phyloP scores from a whole-genome alignment of 2,888 invertebrate genomes.

The Zele albiditarsus region DNA sequence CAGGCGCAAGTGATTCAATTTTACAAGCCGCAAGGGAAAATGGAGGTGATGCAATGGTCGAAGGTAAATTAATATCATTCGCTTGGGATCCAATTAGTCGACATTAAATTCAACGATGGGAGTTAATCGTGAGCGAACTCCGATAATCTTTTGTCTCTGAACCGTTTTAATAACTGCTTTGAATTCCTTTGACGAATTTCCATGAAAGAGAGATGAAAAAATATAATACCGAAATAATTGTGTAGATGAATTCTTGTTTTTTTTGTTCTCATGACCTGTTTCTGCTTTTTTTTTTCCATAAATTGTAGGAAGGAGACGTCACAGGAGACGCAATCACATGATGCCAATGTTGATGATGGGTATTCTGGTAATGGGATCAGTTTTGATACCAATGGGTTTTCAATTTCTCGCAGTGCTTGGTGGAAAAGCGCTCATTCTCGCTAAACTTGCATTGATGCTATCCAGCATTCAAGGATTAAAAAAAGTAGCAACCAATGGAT shows the following conservation, averaged over 20 bases:
- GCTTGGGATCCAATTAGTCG: background rate
- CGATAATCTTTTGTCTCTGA: background rate
- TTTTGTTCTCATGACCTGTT: no score
- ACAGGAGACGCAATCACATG: constrained; percentile 78
- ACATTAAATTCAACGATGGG: background rate
- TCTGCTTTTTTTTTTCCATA: constrained; percentile 35
- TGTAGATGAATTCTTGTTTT: no score
- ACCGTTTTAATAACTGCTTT: background rate
- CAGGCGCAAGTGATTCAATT: constrained; percentile 45
- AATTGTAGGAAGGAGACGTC: constrained; percentile 72
- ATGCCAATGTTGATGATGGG: constrained; percentile 87
- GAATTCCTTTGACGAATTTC: no score
- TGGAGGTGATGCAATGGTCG: constrained; percentile 58
- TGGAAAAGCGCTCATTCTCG: constrained; percentile 85
- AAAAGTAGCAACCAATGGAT: constrained; percentile 82
- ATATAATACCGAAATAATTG: no score
- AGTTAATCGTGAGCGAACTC: background rate
- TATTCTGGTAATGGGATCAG: constrained; percentile 83
- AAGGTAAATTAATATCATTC: constrained; percentile 65
- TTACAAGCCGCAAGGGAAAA: constrained; percentile 34
- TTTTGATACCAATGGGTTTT: constrained; percentile 87
- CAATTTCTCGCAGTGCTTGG: constrained; percentile 88
- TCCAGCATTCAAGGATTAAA: constrained; percentile 88
- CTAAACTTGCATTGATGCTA: constrained; percentile 86
- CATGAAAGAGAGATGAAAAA: no score